phyloP scores from a whole-genome alignment of 2,797 vertebrate species.

The Mus minutoides region DNA sequence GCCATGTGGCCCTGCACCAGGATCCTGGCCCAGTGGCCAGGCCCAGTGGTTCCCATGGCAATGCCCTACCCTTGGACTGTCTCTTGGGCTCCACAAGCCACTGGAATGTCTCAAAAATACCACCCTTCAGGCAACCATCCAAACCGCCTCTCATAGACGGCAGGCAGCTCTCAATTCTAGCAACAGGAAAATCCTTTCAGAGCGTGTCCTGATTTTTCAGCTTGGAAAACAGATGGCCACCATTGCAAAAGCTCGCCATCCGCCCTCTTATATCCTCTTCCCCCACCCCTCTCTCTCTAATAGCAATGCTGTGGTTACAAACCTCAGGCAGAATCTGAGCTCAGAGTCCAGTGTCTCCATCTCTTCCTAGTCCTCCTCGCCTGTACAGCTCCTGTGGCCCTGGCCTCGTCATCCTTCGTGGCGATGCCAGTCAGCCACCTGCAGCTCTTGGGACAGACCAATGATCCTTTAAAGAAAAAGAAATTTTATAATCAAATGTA shows the following conservation, averaged over 20 bases:
- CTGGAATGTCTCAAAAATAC: conserved; percentile 82
- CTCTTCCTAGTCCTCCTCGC: neutral
- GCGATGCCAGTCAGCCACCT: neutral
- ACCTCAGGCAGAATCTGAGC: neutral
- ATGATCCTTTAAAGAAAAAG: neutral
- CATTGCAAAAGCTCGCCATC: neutral
- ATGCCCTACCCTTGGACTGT: conserved; percentile 71
- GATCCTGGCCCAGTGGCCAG: conserved; percentile 50
- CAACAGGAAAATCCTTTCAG: conserved; percentile 72
- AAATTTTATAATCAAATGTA: neutral
- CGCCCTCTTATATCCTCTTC: neutral
- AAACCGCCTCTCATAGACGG: conserved; percentile 70
- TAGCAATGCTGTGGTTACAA: neutral
- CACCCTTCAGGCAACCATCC: conserved; percentile 72
- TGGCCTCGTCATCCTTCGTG: neutral
- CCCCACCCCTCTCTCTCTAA: neutral
- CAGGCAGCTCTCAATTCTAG: conserved; percentile 52
- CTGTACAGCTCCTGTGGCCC: neutral
- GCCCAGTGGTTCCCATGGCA: conserved; percentile 64
- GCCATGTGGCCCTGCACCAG: conserved; percentile 58
- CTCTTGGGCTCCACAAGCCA: conserved; percentile 71
- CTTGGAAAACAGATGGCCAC: conserved; percentile 74
- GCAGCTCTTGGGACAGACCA: neutral
- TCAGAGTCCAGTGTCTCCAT: neutral
- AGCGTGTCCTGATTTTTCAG: conserved; percentile 68